These are phyloP conservation scores for Drosophila sp. DNA, from an alignment of 1,140 invertebrate genomes.

Conservation along the genomic window DNA sequence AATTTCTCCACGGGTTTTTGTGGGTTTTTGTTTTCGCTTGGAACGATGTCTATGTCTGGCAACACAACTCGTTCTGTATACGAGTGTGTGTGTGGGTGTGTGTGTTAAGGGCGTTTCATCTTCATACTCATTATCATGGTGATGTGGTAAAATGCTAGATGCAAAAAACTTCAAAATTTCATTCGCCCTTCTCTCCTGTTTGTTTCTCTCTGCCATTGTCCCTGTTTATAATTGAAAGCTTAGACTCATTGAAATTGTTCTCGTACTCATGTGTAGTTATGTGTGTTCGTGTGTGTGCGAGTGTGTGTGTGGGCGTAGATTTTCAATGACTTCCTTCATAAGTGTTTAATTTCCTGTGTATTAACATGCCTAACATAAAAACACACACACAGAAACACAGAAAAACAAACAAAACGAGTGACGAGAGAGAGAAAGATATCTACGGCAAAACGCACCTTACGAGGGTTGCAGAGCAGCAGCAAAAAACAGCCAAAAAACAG, in stretches of 20 bases:
- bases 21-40: constrained; percentile 69
- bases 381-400: constrained; percentile 13
- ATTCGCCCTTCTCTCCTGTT: constrained; percentile 34
- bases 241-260: constrained; percentile 58
- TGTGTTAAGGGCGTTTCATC: constrained; percentile 42
- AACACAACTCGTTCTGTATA: constrained; percentile 12
- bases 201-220: constrained; percentile 30
- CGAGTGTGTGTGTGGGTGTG: constrained; percentile 19
- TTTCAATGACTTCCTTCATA: constrained; percentile 77
- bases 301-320: constrained; percentile 35
- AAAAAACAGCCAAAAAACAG: constrained; percentile 33
- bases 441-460: constrained; percentile 39
- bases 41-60: constrained; percentile 54
- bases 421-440: constrained; percentile 15
- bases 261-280: constrained; percentile 7
- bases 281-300: constrained; percentile 29
- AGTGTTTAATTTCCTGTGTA: constrained; percentile 81
- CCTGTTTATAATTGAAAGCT: constrained; percentile 72
- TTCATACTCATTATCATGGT: constrained; percentile 47
- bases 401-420: constrained; percentile 26
- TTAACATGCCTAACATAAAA: constrained; percentile 75
- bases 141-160: constrained; percentile 25
- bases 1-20: constrained; percentile 74
- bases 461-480: constrained; percentile 13
- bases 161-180: constrained; percentile 47